phyloP scores from a whole-genome alignment of 2,888 invertebrate species.

The Eupithecia abbreviata region DNA sequence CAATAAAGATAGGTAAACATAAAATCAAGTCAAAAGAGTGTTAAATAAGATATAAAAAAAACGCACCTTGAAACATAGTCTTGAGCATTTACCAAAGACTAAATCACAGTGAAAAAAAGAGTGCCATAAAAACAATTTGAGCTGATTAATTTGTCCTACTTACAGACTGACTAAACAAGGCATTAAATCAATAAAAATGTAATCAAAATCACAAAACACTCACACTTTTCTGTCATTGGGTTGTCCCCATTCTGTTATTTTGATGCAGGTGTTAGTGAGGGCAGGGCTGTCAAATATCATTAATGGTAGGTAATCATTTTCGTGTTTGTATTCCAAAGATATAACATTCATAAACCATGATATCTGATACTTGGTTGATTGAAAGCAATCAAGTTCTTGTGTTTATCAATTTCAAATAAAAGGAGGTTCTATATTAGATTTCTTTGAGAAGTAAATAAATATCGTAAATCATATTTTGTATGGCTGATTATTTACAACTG shows the following conservation, averaged over 20 bases:
- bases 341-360: neutral
- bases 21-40: too few species aligned
- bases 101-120: slow-evolving; percentile 23
- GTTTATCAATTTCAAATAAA: neutral
- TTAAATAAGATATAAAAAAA: too few species aligned
- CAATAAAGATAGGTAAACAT: too few species aligned
- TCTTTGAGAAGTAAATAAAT: neutral
- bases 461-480: neutral
- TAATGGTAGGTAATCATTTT: slow-evolving; percentile 5
- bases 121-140: slow-evolving; percentile 20
- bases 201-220: slow-evolving; percentile 18
- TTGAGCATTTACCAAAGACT: neutral
- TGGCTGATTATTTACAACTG: neutral
- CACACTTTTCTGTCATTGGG: slow-evolving; percentile 12
- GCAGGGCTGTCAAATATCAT: neutral
- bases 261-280: slow-evolving; percentile 1
- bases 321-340: neutral
- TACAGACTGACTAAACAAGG: slow-evolving; percentile 18
- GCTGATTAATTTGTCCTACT: slow-evolving; percentile 38
- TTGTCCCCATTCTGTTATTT: neutral
- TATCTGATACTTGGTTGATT: slow-evolving; percentile 1
- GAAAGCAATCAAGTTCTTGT: neutral
- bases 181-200: slow-evolving; percentile 32
- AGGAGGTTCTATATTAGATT: neutral
- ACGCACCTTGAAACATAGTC: too few species aligned